A percentile compares a stretch with the other conserved stretches of the same genome.
Conservation (phyloP, 2,113 vertebrate species). For the Hippocampus guttulatus region DNA sequence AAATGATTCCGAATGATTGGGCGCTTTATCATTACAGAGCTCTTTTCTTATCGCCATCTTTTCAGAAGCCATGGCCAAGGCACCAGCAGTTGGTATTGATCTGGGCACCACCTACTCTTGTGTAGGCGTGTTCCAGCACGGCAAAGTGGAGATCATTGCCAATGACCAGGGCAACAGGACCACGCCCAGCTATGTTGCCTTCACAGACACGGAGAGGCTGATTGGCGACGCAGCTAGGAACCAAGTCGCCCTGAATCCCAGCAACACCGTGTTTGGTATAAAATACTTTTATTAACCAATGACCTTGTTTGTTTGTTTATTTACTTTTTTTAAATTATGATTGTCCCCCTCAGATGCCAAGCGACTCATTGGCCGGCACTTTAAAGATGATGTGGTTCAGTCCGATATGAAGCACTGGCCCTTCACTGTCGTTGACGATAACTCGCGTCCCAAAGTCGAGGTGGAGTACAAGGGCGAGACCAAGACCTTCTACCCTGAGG, state of each 20-base stretch:
- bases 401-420: constrained; percentile 77
- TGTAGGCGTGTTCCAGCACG: constrained; percentile 90
- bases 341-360: constrained; percentile 64
- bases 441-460: constrained; percentile 67
- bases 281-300: background rate
- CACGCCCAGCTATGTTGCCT: constrained; percentile 73
- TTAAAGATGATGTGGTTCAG: constrained; percentile 71
- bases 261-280: constrained; percentile 73
- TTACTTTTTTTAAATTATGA: background rate
- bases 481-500: constrained; percentile 72
- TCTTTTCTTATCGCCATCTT: background rate
- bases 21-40: background rate
- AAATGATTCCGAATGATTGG: too few species aligned
- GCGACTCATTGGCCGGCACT: constrained; percentile 72
- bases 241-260: constrained; percentile 76
- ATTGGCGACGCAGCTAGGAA: constrained; percentile 74
- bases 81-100: constrained; percentile 88
- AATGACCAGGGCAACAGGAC: constrained; percentile 81
- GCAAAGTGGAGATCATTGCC: constrained; percentile 94
- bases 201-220: constrained; percentile 69
- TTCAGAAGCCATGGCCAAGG: constrained; percentile 77
- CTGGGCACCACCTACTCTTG: constrained; percentile 93
- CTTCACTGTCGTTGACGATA: constrained; percentile 66
- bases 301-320: background rate
- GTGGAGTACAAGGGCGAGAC: constrained; percentile 75